Evolutionary conservation across 2,888 invertebrate species (phyloP).

Genomic region (Acronicta leporina): DNA sequence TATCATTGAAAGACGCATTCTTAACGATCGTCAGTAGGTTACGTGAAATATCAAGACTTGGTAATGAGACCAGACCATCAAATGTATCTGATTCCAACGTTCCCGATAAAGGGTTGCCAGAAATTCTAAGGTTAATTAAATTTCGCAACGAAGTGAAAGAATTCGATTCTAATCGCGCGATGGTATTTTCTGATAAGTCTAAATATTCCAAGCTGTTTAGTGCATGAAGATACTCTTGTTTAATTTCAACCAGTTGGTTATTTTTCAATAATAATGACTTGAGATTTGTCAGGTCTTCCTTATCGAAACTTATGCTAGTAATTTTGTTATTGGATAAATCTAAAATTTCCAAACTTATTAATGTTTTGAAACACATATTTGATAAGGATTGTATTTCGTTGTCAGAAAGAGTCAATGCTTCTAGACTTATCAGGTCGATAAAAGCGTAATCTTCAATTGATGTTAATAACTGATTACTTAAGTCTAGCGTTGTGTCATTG

Average conservation of each 20-base stretch:
- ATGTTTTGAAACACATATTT: slow-evolving; percentile 63
- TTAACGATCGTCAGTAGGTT: slow-evolving; percentile 64
- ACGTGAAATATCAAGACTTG: slow-evolving; percentile 72
- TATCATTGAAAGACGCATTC: slow-evolving; percentile 73
- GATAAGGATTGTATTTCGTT: slow-evolving; percentile 67
- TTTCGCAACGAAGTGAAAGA: slow-evolving; percentile 65
- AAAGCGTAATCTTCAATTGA: slow-evolving; percentile 73
- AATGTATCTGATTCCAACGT: slow-evolving; percentile 68
- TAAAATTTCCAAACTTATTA: slow-evolving; percentile 60
- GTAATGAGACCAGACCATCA: slow-evolving; percentile 68
- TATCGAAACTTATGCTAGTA: slow-evolving; percentile 66
- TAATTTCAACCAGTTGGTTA: slow-evolving; percentile 68
- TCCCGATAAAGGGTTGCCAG: slow-evolving; percentile 70
- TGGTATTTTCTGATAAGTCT: slow-evolving; percentile 74
- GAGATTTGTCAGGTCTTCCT: slow-evolving; percentile 65
- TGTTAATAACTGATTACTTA: slow-evolving; percentile 68
- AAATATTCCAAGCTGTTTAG: slow-evolving; percentile 66
- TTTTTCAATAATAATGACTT: slow-evolving; percentile 61
- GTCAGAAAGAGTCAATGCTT: slow-evolving; percentile 65
- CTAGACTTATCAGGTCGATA: slow-evolving; percentile 61
- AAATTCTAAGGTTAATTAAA: slow-evolving; percentile 70
- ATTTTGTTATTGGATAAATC: slow-evolving; percentile 76
- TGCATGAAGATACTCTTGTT: slow-evolving; percentile 60
- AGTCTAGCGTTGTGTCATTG: slow-evolving; percentile 60
- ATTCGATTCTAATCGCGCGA: slow-evolving; percentile 64